Conservation (phyloP, 2,113 vertebrate genomes). For the Bucco capensis region DNA sequence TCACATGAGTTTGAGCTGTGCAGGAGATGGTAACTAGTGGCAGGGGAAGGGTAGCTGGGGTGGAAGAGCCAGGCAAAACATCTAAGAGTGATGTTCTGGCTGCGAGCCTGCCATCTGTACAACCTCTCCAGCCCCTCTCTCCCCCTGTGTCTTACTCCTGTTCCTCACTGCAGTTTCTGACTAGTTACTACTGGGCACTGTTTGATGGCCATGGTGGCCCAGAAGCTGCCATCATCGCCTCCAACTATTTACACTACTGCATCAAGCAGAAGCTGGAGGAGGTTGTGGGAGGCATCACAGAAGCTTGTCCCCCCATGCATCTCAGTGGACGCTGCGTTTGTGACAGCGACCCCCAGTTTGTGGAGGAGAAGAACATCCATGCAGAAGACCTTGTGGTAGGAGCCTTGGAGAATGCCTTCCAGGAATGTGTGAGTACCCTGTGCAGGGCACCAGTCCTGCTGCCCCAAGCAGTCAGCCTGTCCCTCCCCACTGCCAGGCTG, state of each 20-base stretch:
- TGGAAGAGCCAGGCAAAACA: not conserved
- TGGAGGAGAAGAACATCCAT: slow-evolving; percentile 73
- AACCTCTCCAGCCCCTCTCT: not conserved
- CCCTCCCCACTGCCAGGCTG: not conserved
- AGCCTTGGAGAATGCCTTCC: slow-evolving; percentile 76
- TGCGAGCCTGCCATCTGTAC: not conserved
- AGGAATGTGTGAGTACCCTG: slow-evolving; percentile 71
- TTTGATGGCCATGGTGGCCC: slow-evolving; percentile 78
- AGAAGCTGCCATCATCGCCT: slow-evolving; percentile 72
- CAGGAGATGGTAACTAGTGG: not conserved
- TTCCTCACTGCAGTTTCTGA: slow-evolving; percentile 59
- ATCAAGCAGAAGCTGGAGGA: slow-evolving; percentile 76
- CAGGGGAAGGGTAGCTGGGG: not conserved
- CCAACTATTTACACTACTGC: slow-evolving; percentile 78
- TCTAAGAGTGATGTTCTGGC: not conserved
- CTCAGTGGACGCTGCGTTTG: slow-evolving; percentile 65
- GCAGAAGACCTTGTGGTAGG: slow-evolving; percentile 73
- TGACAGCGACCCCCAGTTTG: slow-evolving; percentile 72
- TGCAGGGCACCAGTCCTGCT: not conserved
- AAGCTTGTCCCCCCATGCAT: slow-evolving; percentile 73
- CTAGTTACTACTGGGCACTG: slow-evolving; percentile 75
- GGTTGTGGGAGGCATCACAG: slow-evolving; percentile 60
- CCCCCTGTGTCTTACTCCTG: not conserved
- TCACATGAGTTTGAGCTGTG: not conserved
- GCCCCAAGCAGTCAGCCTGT: not conserved